Percentiles rank a stretch among this genome's conserved stretches.
These are phyloP conservation scores for Poeciliopsis occidentalis DNA, from an alignment of 2,113 vertebrate species.

Conservation along the genomic window DNA sequence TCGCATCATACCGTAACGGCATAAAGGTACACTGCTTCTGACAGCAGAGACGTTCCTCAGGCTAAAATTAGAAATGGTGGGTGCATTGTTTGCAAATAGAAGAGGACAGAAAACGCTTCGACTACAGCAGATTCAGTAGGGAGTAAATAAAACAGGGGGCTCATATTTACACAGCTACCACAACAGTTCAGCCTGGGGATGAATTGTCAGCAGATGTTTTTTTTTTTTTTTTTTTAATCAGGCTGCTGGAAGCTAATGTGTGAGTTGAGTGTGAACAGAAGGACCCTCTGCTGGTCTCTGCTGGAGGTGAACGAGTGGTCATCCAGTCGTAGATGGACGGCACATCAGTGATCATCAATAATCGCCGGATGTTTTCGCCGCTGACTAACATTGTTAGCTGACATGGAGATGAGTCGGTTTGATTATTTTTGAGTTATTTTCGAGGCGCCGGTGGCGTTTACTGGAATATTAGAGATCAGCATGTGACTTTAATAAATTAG, in stretches of 20 bases:
- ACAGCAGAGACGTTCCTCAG: conserved; percentile 26
- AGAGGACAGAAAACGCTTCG: conserved; percentile 34
- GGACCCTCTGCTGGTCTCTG: background rate
- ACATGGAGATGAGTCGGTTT: too few relatives aligned
- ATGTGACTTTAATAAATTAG: too few relatives aligned
- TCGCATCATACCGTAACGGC: conserved; percentile 8
- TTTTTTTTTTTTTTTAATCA: too few relatives aligned
- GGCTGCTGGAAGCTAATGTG: background rate
- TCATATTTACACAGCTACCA: conserved; percentile 13
- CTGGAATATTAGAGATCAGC: too few relatives aligned
- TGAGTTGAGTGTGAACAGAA: background rate
- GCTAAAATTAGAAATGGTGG: conserved; percentile 48
- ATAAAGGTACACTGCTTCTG: conserved; percentile 38
- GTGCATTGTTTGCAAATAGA: conserved; percentile 27
- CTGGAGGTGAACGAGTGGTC: background rate
- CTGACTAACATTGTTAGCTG: background rate
- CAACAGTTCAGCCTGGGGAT: conserved; percentile 19
- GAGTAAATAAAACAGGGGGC: conserved; percentile 12
- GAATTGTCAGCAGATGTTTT: conserved; percentile 36
- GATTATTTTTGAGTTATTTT: too few relatives aligned
- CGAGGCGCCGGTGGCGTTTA: too few relatives aligned
- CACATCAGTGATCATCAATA: background rate
- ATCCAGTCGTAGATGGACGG: background rate
- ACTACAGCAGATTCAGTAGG: conserved; percentile 20
- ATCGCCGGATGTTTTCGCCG: background rate